Evolutionary conservation across 1,140 invertebrate species (phyloP).

Genomic region (Onthophagus taurus): DNA sequence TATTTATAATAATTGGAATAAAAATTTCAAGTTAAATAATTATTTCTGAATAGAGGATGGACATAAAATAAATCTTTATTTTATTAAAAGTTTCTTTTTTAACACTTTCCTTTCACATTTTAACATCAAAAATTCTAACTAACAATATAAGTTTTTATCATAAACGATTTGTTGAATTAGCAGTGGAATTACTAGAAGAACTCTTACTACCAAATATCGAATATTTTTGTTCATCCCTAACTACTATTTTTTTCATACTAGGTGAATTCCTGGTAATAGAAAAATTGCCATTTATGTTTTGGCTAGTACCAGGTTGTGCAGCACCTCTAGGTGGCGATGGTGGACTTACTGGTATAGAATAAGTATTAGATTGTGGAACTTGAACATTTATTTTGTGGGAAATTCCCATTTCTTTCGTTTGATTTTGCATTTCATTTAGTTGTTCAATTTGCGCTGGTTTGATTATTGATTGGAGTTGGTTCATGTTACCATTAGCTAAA

Average conservation of each 20-base stretch:
- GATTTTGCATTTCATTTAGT: slow-evolving; percentile 16
- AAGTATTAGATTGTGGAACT: slow-evolving; percentile 19
- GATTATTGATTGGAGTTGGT: slow-evolving; percentile 11
- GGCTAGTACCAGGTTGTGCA: too few relatives aligned
- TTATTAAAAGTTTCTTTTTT: too few relatives aligned
- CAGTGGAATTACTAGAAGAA: slow-evolving; percentile 10
- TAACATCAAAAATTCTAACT: too few relatives aligned
- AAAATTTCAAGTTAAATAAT: too few relatives aligned
- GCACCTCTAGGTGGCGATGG: too few relatives aligned
- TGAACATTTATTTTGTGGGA: slow-evolving; percentile 29
- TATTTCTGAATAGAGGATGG: too few relatives aligned
- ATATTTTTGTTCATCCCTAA: slow-evolving; percentile 3
- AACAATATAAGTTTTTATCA: too few relatives aligned
- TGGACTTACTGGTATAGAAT: slow-evolving; percentile 9
- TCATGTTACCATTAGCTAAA: neutral
- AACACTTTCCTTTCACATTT: too few relatives aligned
- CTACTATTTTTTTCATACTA: neutral
- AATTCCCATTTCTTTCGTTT: slow-evolving; percentile 16
- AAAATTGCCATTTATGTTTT: slow-evolving; percentile 2
- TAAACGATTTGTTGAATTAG: slow-evolving; percentile 1
- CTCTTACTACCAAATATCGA: neutral
- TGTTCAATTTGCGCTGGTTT: slow-evolving; percentile 12
- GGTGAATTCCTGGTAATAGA: neutral
- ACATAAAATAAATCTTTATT: too few relatives aligned
- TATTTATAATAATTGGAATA: too few relatives aligned